phyloP scores from a whole-genome alignment of 1,140 invertebrate genomes.

The Solenopsis invicta region DNA sequence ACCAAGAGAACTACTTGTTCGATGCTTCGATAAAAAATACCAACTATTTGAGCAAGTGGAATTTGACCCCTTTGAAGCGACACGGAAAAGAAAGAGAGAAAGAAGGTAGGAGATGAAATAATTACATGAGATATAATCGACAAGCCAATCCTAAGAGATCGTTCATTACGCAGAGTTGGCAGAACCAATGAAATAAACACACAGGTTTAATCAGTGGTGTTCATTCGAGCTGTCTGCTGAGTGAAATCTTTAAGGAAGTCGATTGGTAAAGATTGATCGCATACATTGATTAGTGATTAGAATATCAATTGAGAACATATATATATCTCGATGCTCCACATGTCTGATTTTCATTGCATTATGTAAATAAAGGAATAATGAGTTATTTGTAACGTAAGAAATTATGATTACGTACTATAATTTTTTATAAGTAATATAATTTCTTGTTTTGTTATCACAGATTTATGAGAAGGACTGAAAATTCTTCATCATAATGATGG shows the following conservation, averaged over 20 bases:
- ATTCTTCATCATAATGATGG: slow-evolving; percentile 46
- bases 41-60: not conserved
- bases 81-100: not conserved
- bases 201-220: not conserved
- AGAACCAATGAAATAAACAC: not conserved
- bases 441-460: not conserved
- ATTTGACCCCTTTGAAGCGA: slow-evolving; percentile 27
- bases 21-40: not conserved
- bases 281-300: not conserved
- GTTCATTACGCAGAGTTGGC: not conserved
- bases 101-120: slow-evolving; percentile 9
- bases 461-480: not conserved
- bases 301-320: not conserved
- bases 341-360: not conserved
- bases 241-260: not conserved
- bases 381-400: not conserved
- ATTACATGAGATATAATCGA: slow-evolving; percentile 41
- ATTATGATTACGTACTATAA: too few relatives aligned
- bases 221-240: not conserved
- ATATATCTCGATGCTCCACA: not conserved
- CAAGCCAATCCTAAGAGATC: slow-evolving; percentile 13
- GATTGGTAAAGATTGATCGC: not conserved
- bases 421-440: not conserved
- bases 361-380: not conserved
- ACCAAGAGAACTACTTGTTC: too few relatives aligned